These are phyloP conservation scores for Penaeus monodon DNA, from an alignment of 2,888 invertebrate species.

Conservation along the genomic window DNA sequence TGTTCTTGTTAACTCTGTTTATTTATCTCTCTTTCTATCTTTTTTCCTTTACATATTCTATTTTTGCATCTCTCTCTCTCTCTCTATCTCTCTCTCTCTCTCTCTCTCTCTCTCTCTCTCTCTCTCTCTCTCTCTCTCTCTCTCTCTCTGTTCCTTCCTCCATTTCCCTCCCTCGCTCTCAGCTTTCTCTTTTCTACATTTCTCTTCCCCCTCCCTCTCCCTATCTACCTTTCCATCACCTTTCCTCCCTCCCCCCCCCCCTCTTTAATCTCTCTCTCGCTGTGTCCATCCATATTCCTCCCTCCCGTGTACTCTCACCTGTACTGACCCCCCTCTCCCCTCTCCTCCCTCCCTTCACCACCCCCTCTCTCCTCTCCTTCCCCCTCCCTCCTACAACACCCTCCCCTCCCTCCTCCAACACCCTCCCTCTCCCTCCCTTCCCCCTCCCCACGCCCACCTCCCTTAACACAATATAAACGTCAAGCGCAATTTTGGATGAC, in stretches of 20 bases:
- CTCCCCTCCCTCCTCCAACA: not conserved
- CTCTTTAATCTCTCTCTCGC: not conserved
- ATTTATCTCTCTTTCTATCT: not conserved
- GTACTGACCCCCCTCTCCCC: no score
- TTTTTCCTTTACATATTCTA: no score
- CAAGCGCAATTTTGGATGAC: no score
- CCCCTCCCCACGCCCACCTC: not conserved
- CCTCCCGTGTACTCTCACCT: no score
- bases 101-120: not conserved
- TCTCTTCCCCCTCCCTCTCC: not conserved
- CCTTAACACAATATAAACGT: no score
- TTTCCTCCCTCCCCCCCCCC: not conserved
- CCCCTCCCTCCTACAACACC: not conserved
- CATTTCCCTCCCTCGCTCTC: not conserved
- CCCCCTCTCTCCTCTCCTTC: not conserved
- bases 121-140: slow-evolving; percentile 1
- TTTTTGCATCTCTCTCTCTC: not conserved
- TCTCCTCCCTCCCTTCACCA: no score
- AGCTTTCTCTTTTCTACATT: no score
- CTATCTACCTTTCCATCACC: not conserved
- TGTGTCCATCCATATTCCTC: not conserved
- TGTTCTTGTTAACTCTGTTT: not conserved
- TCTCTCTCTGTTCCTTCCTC: not conserved
- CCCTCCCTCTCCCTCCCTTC: not conserved
- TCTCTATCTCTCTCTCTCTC: no score